Conservation (phyloP, 2,797 vertebrate genomes). For the Mus minutoides region DNA sequence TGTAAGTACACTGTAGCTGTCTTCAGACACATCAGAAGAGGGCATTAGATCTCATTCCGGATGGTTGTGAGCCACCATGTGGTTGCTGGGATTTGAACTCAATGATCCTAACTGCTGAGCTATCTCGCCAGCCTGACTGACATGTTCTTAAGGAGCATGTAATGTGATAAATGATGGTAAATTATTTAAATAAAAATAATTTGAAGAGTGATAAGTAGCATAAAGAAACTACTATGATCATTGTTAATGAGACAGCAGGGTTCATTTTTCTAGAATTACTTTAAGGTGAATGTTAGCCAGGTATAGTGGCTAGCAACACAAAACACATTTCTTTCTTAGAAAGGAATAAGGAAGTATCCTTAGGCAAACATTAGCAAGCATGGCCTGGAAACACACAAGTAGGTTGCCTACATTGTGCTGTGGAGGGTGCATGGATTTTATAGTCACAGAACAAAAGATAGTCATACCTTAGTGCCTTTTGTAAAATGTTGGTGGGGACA, state of each 20-base stretch:
- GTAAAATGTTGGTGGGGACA: background rate
- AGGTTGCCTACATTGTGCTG: background rate
- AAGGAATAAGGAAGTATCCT: background rate
- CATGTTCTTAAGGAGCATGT: background rate
- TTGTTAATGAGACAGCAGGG: background rate
- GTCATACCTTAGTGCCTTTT: background rate
- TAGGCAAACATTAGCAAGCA: background rate
- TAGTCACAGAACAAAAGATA: background rate
- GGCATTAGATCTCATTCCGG: too few relatives aligned
- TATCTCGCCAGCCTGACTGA: background rate
- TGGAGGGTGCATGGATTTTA: background rate
- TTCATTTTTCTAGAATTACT: slow-evolving; percentile 14
- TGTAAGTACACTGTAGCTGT: too few relatives aligned
- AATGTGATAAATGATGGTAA: background rate
- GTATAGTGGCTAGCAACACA: background rate
- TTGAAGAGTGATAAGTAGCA: slow-evolving; percentile 3
- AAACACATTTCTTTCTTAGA: background rate
- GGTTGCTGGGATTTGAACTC: too few relatives aligned
- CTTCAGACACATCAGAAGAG: too few relatives aligned
- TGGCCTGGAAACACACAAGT: background rate
- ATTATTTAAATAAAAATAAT: slow-evolving; percentile 18
- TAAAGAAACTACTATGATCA: background rate
- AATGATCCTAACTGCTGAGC: too few relatives aligned
- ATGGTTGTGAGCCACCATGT: too few relatives aligned
- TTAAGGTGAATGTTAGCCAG: slow-evolving; percentile 16